Evolutionary conservation across 2,888 invertebrate species (phyloP).

Genomic region (Polylopha cassiicola): DNA sequence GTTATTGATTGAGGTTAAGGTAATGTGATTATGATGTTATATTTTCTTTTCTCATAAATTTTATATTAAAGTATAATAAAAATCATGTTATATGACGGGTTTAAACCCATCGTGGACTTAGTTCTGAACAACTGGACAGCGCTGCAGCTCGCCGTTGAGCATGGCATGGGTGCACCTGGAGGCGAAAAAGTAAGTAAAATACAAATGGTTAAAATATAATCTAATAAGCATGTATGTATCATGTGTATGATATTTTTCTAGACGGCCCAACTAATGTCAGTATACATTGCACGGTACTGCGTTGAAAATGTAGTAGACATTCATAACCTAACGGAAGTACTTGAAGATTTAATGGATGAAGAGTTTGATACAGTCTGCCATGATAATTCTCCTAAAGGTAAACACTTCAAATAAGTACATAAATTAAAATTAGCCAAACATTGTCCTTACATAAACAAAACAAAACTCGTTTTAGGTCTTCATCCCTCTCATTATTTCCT

Average conservation of each 20-base stretch:
- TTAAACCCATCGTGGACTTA: slow-evolving; percentile 79
- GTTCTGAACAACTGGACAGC: slow-evolving; percentile 85
- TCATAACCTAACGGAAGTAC: slow-evolving; percentile 78
- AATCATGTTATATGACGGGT: slow-evolving; percentile 69
- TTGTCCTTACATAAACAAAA: too few relatives aligned
- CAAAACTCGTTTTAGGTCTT: too few relatives aligned
- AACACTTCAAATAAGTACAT: slow-evolving; percentile 2
- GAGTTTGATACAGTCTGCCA: slow-evolving; percentile 85
- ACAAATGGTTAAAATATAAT: too few relatives aligned
- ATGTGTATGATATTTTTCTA: slow-evolving; percentile 56
- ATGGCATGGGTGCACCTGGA: slow-evolving; percentile 84
- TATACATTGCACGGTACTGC: slow-evolving; percentile 80
- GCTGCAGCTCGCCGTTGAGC: slow-evolving; percentile 82
- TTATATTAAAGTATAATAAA: neutral
- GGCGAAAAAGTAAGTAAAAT: slow-evolving; percentile 80
- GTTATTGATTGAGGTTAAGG: too few relatives aligned
- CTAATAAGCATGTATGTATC: too few relatives aligned
- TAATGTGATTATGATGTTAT: too few relatives aligned
- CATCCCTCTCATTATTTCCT: too few relatives aligned
- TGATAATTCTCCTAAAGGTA: slow-evolving; percentile 82
- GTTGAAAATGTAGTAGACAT: slow-evolving; percentile 77
- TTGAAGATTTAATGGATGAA: slow-evolving; percentile 84
- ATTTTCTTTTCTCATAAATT: too few relatives aligned
- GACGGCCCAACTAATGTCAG: slow-evolving; percentile 80
- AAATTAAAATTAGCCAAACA: too few relatives aligned